Evolutionary conservation across 1,140 invertebrate species (phyloP).

Genomic region (Ips nitidus): DNA sequence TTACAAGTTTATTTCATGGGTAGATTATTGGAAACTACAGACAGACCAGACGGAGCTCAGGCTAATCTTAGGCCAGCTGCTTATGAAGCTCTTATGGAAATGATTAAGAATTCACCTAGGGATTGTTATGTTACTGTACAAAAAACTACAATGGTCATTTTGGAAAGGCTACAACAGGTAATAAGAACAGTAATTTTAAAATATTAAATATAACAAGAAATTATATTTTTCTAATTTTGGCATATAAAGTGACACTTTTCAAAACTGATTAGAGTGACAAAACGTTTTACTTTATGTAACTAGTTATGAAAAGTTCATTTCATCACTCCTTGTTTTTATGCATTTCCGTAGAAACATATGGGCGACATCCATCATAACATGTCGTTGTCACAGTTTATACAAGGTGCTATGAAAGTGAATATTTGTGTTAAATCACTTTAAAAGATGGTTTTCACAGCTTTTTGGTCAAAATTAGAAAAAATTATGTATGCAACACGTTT

Average conservation of each 20-base stretch:
- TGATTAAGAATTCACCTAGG: constrained; percentile 98
- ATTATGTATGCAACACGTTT: too few species aligned
- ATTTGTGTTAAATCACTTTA: too few species aligned
- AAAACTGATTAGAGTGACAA: neutral
- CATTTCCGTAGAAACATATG: too few species aligned
- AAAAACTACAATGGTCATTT: constrained; percentile 93
- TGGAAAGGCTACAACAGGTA: constrained; percentile 83
- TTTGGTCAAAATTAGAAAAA: too few species aligned
- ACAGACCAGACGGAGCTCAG: constrained; percentile 82
- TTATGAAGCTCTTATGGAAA: constrained; percentile 98
- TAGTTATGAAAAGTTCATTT: neutral
- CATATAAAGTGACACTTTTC: too few species aligned
- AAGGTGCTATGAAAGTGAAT: too few species aligned
- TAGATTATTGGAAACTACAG: constrained; percentile 90
- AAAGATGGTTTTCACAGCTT: too few species aligned
- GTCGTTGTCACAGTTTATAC: too few species aligned
- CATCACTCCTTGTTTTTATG: too few species aligned
- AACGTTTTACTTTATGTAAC: constrained; percentile 4
- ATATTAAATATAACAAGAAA: neutral
- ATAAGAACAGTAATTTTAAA: neutral
- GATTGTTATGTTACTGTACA: constrained; percentile 98
- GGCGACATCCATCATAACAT: too few species aligned
- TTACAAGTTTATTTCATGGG: constrained; percentile 63
- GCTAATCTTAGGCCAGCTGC: constrained; percentile 95
- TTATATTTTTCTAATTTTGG: too few species aligned